Percentiles rank a stretch among this genome's conserved stretches.
Evolutionary conservation across 2,113 vertebrate genomes (phyloP).

Genomic region (Pogona vitticeps): DNA sequence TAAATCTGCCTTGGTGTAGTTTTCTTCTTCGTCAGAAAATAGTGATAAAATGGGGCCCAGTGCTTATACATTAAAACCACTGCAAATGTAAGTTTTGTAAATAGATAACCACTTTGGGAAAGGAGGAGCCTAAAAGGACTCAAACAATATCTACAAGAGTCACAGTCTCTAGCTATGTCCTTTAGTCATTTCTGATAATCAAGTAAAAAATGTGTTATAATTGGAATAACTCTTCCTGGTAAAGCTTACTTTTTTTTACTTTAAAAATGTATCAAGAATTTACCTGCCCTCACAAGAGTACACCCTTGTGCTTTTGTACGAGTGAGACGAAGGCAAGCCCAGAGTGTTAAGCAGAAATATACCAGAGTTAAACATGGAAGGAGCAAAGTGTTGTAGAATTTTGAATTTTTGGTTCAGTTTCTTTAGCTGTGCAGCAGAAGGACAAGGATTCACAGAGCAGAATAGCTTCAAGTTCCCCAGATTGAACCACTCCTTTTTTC

Average conservation of each 20-base stretch:
- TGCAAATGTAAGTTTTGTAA: neutral
- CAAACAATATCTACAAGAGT: neutral
- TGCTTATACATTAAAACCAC: neutral
- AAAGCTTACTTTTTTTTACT: neutral
- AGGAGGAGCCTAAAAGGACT: neutral
- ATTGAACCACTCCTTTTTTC: no score
- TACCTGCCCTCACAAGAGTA: neutral
- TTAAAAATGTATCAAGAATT: neutral
- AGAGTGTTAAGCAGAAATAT: neutral
- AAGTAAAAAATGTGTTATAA: neutral
- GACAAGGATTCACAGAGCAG: no score
- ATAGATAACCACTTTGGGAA: neutral
- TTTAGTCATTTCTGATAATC: neutral
- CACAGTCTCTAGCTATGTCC: neutral
- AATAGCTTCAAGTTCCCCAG: no score
- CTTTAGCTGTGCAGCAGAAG: no score
- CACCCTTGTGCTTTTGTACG: neutral
- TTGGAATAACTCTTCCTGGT: neutral
- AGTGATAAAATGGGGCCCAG: neutral
- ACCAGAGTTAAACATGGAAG: neutral
- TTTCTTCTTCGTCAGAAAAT: slow-evolving; percentile 42
- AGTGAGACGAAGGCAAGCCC: neutral
- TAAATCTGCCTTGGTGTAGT: slow-evolving; percentile 19
- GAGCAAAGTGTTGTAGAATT: no score
- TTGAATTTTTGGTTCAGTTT: no score